These are phyloP conservation scores for Aurelia coerulea DNA, from an alignment of 30 jellyfish, hydroid and myxozoan species.

Conservation along the genomic window DNA sequence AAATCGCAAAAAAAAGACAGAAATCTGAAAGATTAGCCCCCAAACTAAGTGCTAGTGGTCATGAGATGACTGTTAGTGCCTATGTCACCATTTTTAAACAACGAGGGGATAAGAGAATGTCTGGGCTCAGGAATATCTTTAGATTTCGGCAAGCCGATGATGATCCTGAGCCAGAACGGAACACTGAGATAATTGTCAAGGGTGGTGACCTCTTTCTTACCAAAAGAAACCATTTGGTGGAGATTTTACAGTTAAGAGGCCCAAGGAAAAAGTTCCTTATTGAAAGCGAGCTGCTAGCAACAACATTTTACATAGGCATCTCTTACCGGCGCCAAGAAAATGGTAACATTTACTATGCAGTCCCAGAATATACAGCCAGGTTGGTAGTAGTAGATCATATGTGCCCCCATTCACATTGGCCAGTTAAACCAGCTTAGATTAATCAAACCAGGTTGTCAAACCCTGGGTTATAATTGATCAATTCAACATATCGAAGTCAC, in stretches of 20 bases:
- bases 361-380: no score
- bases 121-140: slow-evolving; percentile 19
- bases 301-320: not conserved
- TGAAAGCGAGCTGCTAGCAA: slow-evolving; percentile 1
- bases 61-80: slow-evolving; percentile 8
- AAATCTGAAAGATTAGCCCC: slow-evolving; percentile 14
- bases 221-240: slow-evolving; percentile 3
- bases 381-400: no score
- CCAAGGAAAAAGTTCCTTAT: not conserved
- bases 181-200: not conserved
- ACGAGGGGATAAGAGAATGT: slow-evolving; percentile 13
- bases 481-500: no score
- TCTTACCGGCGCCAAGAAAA: not conserved
- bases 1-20: not conserved
- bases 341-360: no score
- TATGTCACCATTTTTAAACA: slow-evolving; percentile 10
- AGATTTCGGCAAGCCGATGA: slow-evolving; percentile 22
- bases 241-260: slow-evolving; percentile 11
- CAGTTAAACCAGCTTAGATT: no score
- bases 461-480: no score
- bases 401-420: no score
- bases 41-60: not conserved
- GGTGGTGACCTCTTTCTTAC: not conserved
- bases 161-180: not conserved
- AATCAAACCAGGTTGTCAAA: no score